Evolutionary conservation across 2,888 invertebrate species (phyloP), one percentile per base, ranked within the genome.

Genomic region (Lochmaea capreae): DNA sequence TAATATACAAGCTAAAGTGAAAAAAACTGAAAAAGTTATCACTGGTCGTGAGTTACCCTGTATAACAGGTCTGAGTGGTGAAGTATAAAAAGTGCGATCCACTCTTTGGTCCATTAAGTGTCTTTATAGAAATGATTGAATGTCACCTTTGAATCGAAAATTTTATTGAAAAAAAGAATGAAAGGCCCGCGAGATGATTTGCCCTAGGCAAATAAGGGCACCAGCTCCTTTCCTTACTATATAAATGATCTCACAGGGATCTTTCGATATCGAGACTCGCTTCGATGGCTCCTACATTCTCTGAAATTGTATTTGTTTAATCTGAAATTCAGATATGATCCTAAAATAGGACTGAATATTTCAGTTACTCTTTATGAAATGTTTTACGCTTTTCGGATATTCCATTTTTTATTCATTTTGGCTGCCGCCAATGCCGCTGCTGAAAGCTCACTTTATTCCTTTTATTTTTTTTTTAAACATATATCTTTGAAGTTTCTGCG

Each of bases 261-360:
- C 83, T 83, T 83, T 83, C 82, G 81, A 81, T 81, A 80, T 81
- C 79, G 79, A 81, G 77, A 80, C 82, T 79, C 84, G 84, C 83
- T 83, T 77, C 80, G 80, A 79, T 82, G 79, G 79, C 78, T 82
- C 78, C 81, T 79, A 78, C 85, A 82, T 85, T 85, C 84, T 84
- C 83, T 82, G 82, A 85, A 86, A 86, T 86, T 85, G 84, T 86
- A 84, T 86, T 86, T 86, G 86, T 86, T 85, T 85, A 86, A 86
- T 86, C 86, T 85, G 84, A 86, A 86, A 84, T 86, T 84, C 84
- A 85, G 85, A 86, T 86, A 84, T 84, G 78, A 79, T 80, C 77
- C 76, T 75, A 74, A 78, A 77, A 78, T 79, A 78, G 77, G 77
- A 77, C 76, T 77, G 79, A 79, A 80, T 79, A 80, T 80, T 79